Evolutionary conservation across 1,140 invertebrate genomes (phyloP).

Genomic region (Lutraria rhynchaena): DNA sequence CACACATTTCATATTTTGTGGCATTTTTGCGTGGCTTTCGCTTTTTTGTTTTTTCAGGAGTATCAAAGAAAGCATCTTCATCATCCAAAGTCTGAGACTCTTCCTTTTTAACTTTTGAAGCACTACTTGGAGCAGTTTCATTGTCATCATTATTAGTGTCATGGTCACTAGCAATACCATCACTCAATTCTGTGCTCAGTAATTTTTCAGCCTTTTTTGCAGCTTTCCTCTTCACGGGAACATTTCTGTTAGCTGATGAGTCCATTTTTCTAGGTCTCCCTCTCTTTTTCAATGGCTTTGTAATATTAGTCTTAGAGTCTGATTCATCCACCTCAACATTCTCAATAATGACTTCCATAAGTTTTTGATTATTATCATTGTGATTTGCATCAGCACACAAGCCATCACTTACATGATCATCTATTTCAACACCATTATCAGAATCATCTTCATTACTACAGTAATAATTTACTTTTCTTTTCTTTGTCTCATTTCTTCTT

Average conservation of each 20-base stretch:
- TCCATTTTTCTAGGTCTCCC: constrained; percentile 24
- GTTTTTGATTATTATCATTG: no score
- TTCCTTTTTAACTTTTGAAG: neutral
- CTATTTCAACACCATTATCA: no score
- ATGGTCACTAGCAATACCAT: neutral
- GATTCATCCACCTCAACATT: neutral
- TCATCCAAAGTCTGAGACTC: neutral
- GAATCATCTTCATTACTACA: neutral
- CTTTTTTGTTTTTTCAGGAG: neutral
- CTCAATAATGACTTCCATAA: neutral
- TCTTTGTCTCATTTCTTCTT: constrained; percentile 4
- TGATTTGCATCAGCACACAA: no score
- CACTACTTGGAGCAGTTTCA: neutral
- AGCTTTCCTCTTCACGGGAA: constrained; percentile 6
- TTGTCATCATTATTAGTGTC: neutral
- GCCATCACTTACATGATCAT: no score
- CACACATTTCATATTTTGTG: constrained; percentile 25
- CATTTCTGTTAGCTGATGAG: neutral
- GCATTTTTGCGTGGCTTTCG: constrained; percentile 10
- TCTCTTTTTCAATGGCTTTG: constrained; percentile 19
- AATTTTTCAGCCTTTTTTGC: neutral
- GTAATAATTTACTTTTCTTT: neutral
- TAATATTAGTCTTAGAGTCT: neutral
- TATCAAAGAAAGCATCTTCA: neutral
- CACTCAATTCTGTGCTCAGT: neutral